Evolutionary conservation across 2,797 vertebrate species (phyloP).

Genomic region (Enteromius fasciolatus): DNA sequence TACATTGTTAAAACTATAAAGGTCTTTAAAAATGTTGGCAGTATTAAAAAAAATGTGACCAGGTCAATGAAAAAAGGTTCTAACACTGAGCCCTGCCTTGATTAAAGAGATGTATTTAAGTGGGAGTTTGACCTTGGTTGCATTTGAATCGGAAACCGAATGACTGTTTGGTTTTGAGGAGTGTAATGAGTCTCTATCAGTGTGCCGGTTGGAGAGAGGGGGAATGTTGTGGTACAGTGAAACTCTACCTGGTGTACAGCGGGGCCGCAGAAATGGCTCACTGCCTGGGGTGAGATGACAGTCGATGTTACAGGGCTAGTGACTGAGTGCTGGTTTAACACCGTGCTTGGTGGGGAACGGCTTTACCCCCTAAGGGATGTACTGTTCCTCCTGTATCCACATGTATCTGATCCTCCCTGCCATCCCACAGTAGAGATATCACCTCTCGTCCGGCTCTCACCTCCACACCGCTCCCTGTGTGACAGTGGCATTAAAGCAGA

Average conservation of each 20-base stretch:
- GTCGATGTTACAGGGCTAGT: slow-evolving; percentile 31
- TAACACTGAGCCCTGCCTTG: background rate
- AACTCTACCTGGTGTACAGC: slow-evolving; percentile 40
- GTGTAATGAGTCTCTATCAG: background rate
- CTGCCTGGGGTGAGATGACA: slow-evolving; percentile 45
- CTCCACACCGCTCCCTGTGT: slow-evolving; percentile 21
- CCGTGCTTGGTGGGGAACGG: slow-evolving; percentile 42
- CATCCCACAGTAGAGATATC: slow-evolving; percentile 52
- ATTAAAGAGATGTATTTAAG: slow-evolving; percentile 10
- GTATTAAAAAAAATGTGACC: background rate
- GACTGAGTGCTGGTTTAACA: slow-evolving; percentile 40
- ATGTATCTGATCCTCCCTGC: slow-evolving; percentile 50
- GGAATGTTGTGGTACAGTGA: slow-evolving; percentile 13
- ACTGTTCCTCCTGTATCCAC: slow-evolving; percentile 47
- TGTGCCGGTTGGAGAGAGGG: background rate
- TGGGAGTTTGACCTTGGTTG: slow-evolving; percentile 44
- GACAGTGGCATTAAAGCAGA: slow-evolving; percentile 11
- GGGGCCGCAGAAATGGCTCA: slow-evolving; percentile 46
- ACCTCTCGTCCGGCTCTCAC: slow-evolving; percentile 44
- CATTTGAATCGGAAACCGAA: slow-evolving; percentile 20
- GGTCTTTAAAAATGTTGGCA: background rate
- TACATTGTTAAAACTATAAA: background rate
- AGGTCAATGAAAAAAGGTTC: background rate
- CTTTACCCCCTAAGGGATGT: slow-evolving; percentile 47
- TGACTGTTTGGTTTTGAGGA: slow-evolving; percentile 44